Base-by-base conservation (phyloP, 1,140 invertebrate species). In the Paraescarpia echinospica region DNA sequence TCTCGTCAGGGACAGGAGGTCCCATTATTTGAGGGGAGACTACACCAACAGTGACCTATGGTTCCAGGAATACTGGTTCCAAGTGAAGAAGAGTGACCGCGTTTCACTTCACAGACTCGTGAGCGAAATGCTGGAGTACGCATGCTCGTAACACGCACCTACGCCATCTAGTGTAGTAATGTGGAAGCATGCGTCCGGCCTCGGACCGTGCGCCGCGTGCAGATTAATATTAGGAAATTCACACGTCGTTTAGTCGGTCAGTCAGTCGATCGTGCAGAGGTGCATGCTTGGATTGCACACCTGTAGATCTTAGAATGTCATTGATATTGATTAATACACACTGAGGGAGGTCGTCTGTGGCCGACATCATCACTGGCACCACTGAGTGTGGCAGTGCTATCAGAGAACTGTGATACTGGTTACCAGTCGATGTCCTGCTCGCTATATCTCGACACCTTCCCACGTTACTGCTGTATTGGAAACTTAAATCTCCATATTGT, bases 21-120 rank as follows among this genome's bases (percentile, higher is more conserved):
- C n/a, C n/a, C n/a, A n/a, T n/a, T n/a, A n/a, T n/a, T n/a, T n/a
- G n/a, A n/a, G n/a, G n/a, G n/a, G n/a, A n/a, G n/a, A n/a, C n/a
- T n/a, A n/a, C n/a, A n/a, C n/a, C n/a, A n/a, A n/a, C n/a, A n/a
- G n/a, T n/a, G n/a, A n/a, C n/a, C n/a, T n/a, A n/a, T n/a, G n/a
- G n/a, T n/a, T n/a, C n/a, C n/a, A 98, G 91, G 97, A 97, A 94
- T 99, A 99, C 96, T 99, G 99, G 99, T 97, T 97, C 5, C 97
- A 97, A 94, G 97, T 99, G 31, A 98, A 98, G 94, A 97, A 98
- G 94, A 98, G 98, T 93, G 98, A 98, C n/a, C 98, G 98, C 95
- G 98, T 99, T 91, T 97, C 97, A 91, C 99, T 99, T 98, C 99
- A 99, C 96, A 99, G 99, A 96, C 97, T 99, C 14, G 99, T 99